phyloP scores from a whole-genome alignment of 2,888 invertebrate genomes.

The Dryobotodes eremita region DNA sequence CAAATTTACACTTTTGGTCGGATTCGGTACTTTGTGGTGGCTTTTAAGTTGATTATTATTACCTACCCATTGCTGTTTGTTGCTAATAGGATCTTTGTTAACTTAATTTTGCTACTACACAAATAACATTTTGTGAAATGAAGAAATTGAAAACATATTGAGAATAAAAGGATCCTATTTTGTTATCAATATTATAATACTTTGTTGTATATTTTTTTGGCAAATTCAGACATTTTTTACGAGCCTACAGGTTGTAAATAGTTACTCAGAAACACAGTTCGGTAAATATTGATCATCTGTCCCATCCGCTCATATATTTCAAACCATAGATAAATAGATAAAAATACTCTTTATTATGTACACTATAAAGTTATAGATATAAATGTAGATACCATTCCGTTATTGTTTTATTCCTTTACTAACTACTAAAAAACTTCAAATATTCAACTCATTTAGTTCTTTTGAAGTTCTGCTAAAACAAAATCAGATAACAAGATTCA shows the following conservation, averaged over 20 bases:
- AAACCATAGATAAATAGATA: not conserved
- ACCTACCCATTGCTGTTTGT: not conserved
- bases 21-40: constrained; percentile 17
- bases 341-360: not conserved
- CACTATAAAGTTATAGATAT: not conserved
- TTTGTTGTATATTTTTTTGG: not conserved
- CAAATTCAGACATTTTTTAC: not conserved
- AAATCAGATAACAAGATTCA: not conserved
- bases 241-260: not conserved
- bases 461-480: constrained; percentile 1
- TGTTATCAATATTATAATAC: not conserved
- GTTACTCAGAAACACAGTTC: not conserved
- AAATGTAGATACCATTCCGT: not conserved
- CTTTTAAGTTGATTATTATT: constrained; percentile 7
- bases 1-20: constrained; percentile 24
- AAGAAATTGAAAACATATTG: not conserved
- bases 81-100: not conserved
- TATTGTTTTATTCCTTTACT: not conserved
- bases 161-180: not conserved
- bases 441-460: not conserved
- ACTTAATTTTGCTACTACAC: not conserved
- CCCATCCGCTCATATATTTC: not conserved
- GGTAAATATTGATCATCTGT: not conserved
- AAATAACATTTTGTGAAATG: not conserved
- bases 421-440: too few species aligned